These are phyloP conservation scores for Sinopyrophorus schimmeli DNA, from an alignment of 2,888 invertebrate species.

Conservation along the genomic window DNA sequence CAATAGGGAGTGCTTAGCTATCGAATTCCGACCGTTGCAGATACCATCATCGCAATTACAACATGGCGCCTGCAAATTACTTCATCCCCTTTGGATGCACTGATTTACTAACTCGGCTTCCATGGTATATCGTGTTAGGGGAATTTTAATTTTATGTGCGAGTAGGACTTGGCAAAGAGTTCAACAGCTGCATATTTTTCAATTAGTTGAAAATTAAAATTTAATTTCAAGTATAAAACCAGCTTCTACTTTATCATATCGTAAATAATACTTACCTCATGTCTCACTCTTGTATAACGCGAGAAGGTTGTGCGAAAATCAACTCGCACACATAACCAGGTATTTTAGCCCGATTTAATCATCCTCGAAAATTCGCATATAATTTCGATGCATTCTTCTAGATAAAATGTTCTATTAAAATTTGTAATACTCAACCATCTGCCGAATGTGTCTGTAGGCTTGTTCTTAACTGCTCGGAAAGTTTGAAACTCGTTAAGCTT, in stretches of 20 bases:
- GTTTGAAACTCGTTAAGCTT: slow-evolving; percentile 46
- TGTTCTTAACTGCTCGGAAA: slow-evolving; percentile 36
- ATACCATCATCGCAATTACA: slow-evolving; percentile 45
- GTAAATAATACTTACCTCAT: too few species aligned
- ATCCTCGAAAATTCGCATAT: too few species aligned
- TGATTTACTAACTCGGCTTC: slow-evolving; percentile 38
- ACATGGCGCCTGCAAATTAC: slow-evolving; percentile 46
- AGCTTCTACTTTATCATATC: too few species aligned
- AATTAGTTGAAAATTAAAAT: slow-evolving; percentile 48
- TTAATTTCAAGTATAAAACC: slow-evolving; percentile 31
- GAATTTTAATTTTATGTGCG: slow-evolving; percentile 46
- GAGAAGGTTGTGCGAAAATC: too few species aligned
- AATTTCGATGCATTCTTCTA: too few species aligned
- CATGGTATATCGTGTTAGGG: slow-evolving; percentile 33
- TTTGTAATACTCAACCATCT: slow-evolving; percentile 20
- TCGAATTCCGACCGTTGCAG: slow-evolving; percentile 42
- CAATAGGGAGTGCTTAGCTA: slow-evolving; percentile 46
- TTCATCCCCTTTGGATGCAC: slow-evolving; percentile 38
- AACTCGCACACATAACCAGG: too few species aligned
- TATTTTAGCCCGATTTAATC: too few species aligned
- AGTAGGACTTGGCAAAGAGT: slow-evolving; percentile 32
- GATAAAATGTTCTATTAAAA: too few species aligned
- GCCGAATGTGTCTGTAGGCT: slow-evolving; percentile 19
- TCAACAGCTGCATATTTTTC: slow-evolving; percentile 41
- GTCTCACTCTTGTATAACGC: too few species aligned